Evolutionary conservation across 2,888 invertebrate species (phyloP).

Genomic region (Callinectes sapidus): DNA sequence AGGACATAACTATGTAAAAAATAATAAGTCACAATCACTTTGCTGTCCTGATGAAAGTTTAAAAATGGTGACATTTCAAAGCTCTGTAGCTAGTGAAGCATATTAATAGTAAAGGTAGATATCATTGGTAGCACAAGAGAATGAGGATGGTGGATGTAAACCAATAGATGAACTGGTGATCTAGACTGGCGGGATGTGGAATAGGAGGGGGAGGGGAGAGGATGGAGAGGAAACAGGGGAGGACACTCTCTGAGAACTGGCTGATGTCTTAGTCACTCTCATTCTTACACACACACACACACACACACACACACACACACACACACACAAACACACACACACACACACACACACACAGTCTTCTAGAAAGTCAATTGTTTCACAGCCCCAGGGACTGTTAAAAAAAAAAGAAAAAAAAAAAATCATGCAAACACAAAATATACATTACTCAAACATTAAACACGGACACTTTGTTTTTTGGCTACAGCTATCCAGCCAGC

Average conservation of each 20-base stretch:
- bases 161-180: conserved; percentile 53
- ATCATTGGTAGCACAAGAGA: conserved; percentile 50
- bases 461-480: conserved; percentile 27
- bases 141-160: conserved; percentile 58
- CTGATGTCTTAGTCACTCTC: conserved; percentile 17
- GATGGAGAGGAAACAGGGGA: neutral
- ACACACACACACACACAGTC: conserved; percentile 40
- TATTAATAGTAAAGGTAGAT: conserved; percentile 50
- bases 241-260: conserved; percentile 54
- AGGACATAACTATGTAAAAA: conserved; percentile 48
- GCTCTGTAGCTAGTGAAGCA: conserved; percentile 59
- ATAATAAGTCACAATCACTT: conserved; percentile 68
- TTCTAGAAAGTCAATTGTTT: conserved; percentile 17
- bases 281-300: conserved; percentile 26
- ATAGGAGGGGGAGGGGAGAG: neutral
- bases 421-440: conserved; percentile 3
- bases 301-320: neutral
- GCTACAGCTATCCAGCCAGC: conserved; percentile 35
- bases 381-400: neutral
- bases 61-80: conserved; percentile 62
- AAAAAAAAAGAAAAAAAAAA: neutral
- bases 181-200: conserved; percentile 4
- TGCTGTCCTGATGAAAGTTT: conserved; percentile 70
- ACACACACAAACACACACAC: conserved; percentile 37
- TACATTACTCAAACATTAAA: conserved; percentile 33